Percentiles rank a stretch among this genome's conserved stretches.
Conservation (phyloP, 2,797 vertebrate genomes). For the Podarcis lilfordi region DNA sequence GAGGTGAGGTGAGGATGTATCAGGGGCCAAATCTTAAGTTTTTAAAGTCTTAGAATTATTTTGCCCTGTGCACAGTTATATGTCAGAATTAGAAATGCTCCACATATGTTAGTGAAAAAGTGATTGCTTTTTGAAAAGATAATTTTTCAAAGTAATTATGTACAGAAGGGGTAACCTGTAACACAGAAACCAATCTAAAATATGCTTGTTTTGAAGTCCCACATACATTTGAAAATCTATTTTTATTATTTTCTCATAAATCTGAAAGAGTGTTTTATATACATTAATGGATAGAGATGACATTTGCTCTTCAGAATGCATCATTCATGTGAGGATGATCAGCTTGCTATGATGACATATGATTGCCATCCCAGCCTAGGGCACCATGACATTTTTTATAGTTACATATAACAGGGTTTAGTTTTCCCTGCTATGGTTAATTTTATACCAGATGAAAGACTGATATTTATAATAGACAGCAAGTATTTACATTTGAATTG, state of each 20-base stretch:
- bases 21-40: background rate
- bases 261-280: constrained; percentile 27
- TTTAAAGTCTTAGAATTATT: background rate
- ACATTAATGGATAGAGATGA: constrained; percentile 15
- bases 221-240: constrained; percentile 40
- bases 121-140: constrained; percentile 46
- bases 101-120: constrained; percentile 49
- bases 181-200: background rate
- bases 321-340: constrained; percentile 33
- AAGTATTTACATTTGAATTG: constrained; percentile 32
- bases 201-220: background rate
- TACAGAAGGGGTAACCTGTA: background rate
- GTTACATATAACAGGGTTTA: constrained; percentile 35
- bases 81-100: constrained; percentile 57
- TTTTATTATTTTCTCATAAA: constrained; percentile 25
- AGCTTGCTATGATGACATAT: constrained; percentile 40
- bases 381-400: constrained; percentile 36
- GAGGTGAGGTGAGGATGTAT: background rate
- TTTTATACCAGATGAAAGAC: constrained; percentile 47
- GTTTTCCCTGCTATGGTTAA: constrained; percentile 43
- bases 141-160: constrained; percentile 51
- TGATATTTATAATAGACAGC: constrained; percentile 34
- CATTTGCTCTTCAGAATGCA: constrained; percentile 46
- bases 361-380: background rate
- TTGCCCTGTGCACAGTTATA: background rate